phyloP scores from a whole-genome alignment of 2,113 vertebrate genomes.

The Erpornis zantholeuca region DNA sequence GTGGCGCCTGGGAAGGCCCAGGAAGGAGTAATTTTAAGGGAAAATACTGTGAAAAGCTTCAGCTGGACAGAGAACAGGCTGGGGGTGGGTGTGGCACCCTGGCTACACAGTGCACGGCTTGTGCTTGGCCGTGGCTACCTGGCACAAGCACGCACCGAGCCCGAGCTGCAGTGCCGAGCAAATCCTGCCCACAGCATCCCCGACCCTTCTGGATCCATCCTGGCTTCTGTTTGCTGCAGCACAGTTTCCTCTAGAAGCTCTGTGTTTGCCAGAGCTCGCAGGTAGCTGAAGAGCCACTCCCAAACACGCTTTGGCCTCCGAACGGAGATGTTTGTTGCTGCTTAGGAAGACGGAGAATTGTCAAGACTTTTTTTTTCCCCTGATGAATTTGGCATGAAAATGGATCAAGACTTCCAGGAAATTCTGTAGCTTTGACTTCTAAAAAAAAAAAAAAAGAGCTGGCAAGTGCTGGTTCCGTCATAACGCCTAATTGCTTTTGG shows the following conservation, averaged over 20 bases:
- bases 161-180: rapidly evolving
- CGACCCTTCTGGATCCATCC: not conserved
- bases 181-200: rapidly evolving
- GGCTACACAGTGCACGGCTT: too few species aligned
- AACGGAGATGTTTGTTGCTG: not conserved
- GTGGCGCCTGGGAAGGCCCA: rapidly evolving
- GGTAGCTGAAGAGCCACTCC: not conserved
- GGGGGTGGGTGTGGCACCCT: not conserved
- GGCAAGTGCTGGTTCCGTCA: not conserved
- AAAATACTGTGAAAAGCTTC: not conserved
- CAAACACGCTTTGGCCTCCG: not conserved
- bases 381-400: constrained; percentile 37
- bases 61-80: not conserved
- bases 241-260: not conserved
- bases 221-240: rapidly evolving
- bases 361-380: not conserved
- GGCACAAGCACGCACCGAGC: rapidly evolving
- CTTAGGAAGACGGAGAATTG: not conserved
- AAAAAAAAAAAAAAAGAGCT: not conserved
- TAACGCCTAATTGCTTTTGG: not conserved
- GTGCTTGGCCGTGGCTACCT: not conserved
- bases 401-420: constrained; percentile 38
- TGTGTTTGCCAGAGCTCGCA: not conserved
- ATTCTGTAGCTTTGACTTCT: constrained; percentile 36
- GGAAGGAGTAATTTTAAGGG: not conserved